Conservation (phyloP, 2,113 vertebrate species). For the Leptobrachium ailaonicum region DNA sequence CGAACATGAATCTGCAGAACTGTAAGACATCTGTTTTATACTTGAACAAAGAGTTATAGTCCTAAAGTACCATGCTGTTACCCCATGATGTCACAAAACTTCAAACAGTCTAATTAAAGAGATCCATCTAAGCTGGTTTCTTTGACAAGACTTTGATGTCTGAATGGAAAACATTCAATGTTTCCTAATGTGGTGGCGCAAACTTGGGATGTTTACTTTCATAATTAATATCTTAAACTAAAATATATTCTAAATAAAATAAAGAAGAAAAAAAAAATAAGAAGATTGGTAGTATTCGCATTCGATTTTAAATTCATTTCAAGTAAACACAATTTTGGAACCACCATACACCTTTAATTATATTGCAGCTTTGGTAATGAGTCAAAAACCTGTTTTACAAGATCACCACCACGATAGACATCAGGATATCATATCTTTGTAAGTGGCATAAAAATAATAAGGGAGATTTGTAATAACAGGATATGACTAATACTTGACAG, state of each 20-base stretch:
- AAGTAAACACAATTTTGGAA: too few species aligned
- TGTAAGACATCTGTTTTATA: slow-evolving; percentile 29
- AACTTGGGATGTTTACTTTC: too few species aligned
- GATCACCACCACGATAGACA: background rate
- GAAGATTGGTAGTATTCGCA: background rate
- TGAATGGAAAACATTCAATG: slow-evolving; percentile 10
- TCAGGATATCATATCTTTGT: background rate
- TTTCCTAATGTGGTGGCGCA: background rate
- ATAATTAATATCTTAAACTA: too few species aligned
- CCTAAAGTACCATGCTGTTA: background rate
- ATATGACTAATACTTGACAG: slow-evolving; percentile 8
- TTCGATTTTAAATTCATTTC: too few species aligned
- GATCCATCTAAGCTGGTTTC: background rate
- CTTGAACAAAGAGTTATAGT: background rate
- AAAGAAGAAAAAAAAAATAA: background rate
- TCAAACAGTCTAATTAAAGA: slow-evolving; percentile 7
- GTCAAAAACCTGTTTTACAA: slow-evolving; percentile 12
- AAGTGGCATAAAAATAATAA: background rate
- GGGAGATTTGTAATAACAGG: too few species aligned
- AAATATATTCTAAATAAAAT: too few species aligned
- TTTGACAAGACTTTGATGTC: slow-evolving; percentile 15
- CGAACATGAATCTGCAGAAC: background rate
- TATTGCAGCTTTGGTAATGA: background rate
- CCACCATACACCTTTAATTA: too few species aligned
- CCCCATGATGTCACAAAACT: background rate